phyloP scores from a whole-genome alignment of 2,113 vertebrate genomes.

The Neodontobutis hainanensis region DNA sequence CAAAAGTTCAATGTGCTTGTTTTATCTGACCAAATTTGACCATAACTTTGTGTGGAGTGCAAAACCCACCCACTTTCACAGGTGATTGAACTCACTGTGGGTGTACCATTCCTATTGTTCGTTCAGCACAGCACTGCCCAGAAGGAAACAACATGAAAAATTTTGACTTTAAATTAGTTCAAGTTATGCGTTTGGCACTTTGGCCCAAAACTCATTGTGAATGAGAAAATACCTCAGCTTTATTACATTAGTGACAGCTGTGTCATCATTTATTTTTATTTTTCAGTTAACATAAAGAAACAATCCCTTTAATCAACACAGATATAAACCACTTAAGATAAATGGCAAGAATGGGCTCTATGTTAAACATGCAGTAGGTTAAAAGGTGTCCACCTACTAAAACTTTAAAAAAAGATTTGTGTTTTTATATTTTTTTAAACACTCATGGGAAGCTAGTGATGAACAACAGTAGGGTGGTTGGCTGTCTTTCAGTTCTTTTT shows the following conservation, averaged over 20 bases:
- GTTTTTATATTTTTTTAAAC: no score
- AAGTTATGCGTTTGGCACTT: not conserved
- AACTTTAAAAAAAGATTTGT: no score
- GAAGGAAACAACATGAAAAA: not conserved
- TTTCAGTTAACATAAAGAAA: not conserved
- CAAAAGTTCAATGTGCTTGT: not conserved
- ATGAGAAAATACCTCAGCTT: not conserved
- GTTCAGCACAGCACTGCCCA: slow-evolving; percentile 10
- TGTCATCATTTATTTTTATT: slow-evolving; percentile 27
- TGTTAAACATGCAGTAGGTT: slow-evolving; percentile 31
- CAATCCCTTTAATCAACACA: slow-evolving; percentile 55
- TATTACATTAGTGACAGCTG: slow-evolving; percentile 5
- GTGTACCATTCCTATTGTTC: not conserved
- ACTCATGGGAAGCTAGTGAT: slow-evolving; percentile 13
- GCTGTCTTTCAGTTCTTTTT: slow-evolving; percentile 22
- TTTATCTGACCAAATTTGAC: not conserved
- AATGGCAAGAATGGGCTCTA: slow-evolving; percentile 34
- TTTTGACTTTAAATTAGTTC: not conserved
- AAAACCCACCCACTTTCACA: not conserved
- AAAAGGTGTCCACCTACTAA: slow-evolving; percentile 25
- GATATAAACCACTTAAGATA: not conserved
- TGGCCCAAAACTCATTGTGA: no score
- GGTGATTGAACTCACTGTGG: not conserved
- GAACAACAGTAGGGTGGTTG: slow-evolving; percentile 17
- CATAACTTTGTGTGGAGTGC: not conserved